These are phyloP conservation scores for Philereme transversata DNA, from an alignment of 2,888 invertebrate genomes.

Conservation along the genomic window DNA sequence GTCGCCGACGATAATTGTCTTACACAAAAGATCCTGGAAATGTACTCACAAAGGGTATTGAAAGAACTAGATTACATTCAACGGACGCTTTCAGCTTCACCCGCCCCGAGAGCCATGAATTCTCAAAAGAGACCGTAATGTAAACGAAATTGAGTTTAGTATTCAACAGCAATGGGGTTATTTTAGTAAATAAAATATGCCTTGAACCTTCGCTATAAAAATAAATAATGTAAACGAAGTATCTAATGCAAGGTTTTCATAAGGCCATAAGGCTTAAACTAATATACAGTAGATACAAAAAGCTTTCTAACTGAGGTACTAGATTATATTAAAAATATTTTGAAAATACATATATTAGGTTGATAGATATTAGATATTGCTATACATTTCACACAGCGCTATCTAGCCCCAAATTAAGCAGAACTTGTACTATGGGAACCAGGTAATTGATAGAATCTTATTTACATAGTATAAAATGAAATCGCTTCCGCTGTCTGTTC, in stretches of 20 bases:
- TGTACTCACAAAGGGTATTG: conserved; percentile 72
- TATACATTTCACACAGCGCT: too few relatives aligned
- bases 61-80: conserved; percentile 75
- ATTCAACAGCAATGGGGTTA: conserved; percentile 11
- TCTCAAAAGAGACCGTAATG: conserved; percentile 25
- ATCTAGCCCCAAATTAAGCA: too few relatives aligned
- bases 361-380: too few relatives aligned
- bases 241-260: conserved; percentile 3
- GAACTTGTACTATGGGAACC: too few relatives aligned
- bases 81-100: conserved; percentile 36
- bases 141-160: conserved; percentile 23
- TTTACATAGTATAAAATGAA: too few relatives aligned
- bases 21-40: conserved; percentile 70
- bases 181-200: conserved; percentile 28
- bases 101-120: conserved; percentile 1
- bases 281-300: not conserved
- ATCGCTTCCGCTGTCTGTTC: too few relatives aligned
- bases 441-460: too few relatives aligned
- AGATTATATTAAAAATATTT: not conserved
- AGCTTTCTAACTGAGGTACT: not conserved
- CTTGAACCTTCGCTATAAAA: conserved; percentile 4
- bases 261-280: conserved; percentile 1
- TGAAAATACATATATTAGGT: too few relatives aligned
- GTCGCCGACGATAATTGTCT: conserved; percentile 74
- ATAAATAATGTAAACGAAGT: conserved; percentile 12